phyloP scores from a whole-genome alignment of 2,113 vertebrate species.

The Glaucidium brasilianum region DNA sequence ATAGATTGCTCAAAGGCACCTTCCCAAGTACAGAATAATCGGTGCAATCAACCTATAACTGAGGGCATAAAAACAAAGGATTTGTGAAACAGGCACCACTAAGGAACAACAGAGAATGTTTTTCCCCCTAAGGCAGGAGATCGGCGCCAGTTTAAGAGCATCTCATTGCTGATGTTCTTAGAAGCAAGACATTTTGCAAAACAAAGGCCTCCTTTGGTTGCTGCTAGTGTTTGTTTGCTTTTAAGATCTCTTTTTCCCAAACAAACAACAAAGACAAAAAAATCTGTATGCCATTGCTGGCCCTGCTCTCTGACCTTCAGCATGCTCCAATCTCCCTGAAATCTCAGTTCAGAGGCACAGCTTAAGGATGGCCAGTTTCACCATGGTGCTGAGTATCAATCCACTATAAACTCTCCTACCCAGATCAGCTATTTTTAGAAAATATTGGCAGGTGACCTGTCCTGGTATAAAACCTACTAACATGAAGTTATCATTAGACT shows the following conservation, averaged over 20 bases:
- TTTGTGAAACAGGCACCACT: background rate
- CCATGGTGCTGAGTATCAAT: background rate
- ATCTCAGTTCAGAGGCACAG: background rate
- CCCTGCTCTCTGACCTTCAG: background rate
- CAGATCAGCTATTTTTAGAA: background rate
- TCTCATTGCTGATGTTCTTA: background rate
- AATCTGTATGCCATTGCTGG: background rate
- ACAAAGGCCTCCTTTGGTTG: background rate
- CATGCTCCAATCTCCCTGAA: background rate
- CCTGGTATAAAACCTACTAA: background rate
- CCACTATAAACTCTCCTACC: background rate
- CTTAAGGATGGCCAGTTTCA: rapidly evolving
- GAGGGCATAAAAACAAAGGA: background rate
- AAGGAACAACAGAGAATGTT: background rate
- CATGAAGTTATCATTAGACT: background rate
- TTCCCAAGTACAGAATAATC: background rate
- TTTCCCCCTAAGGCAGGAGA: background rate
- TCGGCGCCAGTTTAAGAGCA: background rate
- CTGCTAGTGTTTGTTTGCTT: background rate
- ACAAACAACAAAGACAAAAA: background rate
- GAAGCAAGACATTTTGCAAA: background rate
- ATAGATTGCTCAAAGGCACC: background rate
- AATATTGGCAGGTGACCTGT: background rate
- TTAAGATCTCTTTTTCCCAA: background rate
- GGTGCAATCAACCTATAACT: background rate